A percentile compares a stretch with the other conserved stretches of the same genome.
phyloP scores from a whole-genome alignment of 1,140 invertebrate genomes.

The Leptinotarsa texana region DNA sequence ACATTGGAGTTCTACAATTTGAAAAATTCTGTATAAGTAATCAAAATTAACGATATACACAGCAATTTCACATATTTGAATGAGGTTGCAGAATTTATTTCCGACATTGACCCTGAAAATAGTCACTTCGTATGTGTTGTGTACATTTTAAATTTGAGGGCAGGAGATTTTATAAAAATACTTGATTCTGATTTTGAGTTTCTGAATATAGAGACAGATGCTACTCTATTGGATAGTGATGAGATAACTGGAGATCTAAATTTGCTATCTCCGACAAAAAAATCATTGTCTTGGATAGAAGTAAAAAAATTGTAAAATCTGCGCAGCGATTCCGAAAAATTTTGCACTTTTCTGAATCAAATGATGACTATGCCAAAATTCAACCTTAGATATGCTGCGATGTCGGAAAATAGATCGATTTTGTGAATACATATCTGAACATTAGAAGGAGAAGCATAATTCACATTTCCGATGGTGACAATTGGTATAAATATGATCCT shows the following conservation, averaged over 20 bases:
- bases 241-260: slow-evolving; percentile 14
- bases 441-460: slow-evolving; percentile 29
- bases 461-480: slow-evolving; percentile 31
- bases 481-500: slow-evolving; percentile 35
- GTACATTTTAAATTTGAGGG: neutral
- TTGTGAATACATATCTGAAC: slow-evolving; percentile 20
- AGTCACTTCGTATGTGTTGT: slow-evolving; percentile 17
- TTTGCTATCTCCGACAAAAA: slow-evolving; percentile 17
- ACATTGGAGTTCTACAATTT: neutral
- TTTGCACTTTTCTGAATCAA: neutral
- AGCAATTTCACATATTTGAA: slow-evolving; percentile 9
- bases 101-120: slow-evolving; percentile 15
- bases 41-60: slow-evolving; percentile 2
- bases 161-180: slow-evolving; percentile 29
- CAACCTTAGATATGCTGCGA: slow-evolving; percentile 5
- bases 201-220: slow-evolving; percentile 15
- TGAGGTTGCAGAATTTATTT: neutral
- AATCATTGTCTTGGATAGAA: neutral
- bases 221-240: slow-evolving; percentile 7
- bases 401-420: slow-evolving; percentile 23
- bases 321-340: neutral
- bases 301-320: neutral
- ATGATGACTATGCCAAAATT: neutral
- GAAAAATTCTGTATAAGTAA: slow-evolving; percentile 13
- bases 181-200: slow-evolving; percentile 11